Percentiles rank a stretch among this genome's conserved stretches.
Conservation (phyloP, 1,140 invertebrate genomes). For the Zaprionus africanus region DNA sequence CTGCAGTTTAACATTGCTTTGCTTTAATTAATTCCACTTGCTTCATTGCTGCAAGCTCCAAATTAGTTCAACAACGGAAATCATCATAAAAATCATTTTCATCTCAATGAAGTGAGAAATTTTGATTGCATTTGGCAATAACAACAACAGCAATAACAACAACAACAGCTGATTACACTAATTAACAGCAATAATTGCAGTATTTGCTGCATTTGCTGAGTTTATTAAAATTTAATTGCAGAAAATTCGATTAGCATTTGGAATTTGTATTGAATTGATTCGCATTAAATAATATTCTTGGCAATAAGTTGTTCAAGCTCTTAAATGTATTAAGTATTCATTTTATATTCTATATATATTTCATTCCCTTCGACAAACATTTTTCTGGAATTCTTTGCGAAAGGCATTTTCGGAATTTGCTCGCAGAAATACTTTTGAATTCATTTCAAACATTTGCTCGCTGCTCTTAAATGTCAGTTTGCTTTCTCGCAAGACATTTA, state of each 20-base stretch:
- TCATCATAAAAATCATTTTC: not conserved
- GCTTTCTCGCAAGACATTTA: slow-evolving; percentile 35
- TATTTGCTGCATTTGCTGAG: not conserved
- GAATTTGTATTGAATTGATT: not conserved
- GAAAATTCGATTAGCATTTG: not conserved
- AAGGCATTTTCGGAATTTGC: not conserved
- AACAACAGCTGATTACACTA: not conserved
- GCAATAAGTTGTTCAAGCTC: not conserved
- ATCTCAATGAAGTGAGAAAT: not conserved
- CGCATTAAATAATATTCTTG: not conserved
- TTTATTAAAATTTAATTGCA: not conserved
- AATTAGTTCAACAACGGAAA: slow-evolving; percentile 8
- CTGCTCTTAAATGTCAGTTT: slow-evolving; percentile 30
- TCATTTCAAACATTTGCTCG: not conserved
- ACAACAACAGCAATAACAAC: not conserved
- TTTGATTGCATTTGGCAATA: slow-evolving; percentile 23
- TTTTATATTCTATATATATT: not conserved
- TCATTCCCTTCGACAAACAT: not conserved
- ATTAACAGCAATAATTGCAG: not conserved
- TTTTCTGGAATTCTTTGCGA: not conserved
- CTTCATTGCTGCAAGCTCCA: slow-evolving; percentile 5
- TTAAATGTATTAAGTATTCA: not conserved
- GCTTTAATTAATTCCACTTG: slow-evolving; percentile 57
- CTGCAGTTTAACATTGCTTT: not conserved
- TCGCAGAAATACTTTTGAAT: slow-evolving; percentile 1